Evolutionary conservation across 1,140 invertebrate species (phyloP).

Genomic region (Drosophila athabasca): DNA sequence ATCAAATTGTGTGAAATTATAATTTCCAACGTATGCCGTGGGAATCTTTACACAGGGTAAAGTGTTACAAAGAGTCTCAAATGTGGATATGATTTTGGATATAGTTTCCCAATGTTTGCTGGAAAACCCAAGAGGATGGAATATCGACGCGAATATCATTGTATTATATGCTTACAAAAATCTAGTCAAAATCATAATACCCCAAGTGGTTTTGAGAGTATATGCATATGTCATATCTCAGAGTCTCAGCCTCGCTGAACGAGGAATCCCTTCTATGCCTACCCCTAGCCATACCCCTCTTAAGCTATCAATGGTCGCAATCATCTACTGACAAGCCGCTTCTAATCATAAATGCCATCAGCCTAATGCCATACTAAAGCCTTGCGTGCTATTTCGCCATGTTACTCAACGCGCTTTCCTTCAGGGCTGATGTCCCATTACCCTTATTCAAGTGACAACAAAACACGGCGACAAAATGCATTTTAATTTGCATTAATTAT

Average conservation of each 20-base stretch:
- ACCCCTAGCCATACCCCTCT: background rate
- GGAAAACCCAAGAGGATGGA: too few relatives aligned
- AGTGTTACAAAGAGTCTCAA: too few relatives aligned
- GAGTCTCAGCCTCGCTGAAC: slow-evolving; percentile 13
- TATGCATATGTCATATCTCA: background rate
- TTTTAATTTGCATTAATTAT: slow-evolving; percentile 68
- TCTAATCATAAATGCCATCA: slow-evolving; percentile 18
- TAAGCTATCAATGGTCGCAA: slow-evolving; percentile 68
- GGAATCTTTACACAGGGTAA: background rate
- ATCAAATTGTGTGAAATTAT: too few relatives aligned
- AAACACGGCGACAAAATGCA: slow-evolving; percentile 45
- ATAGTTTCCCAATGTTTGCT: too few relatives aligned
- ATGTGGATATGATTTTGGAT: too few relatives aligned
- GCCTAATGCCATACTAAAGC: background rate
- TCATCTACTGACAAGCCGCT: slow-evolving; percentile 49
- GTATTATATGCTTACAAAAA: too few relatives aligned
- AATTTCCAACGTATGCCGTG: too few relatives aligned
- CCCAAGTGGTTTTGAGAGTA: too few relatives aligned
- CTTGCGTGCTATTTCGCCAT: slow-evolving; percentile 26
- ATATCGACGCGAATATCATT: too few relatives aligned
- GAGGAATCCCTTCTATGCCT: slow-evolving; percentile 1
- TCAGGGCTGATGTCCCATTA: background rate
- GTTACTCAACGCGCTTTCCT: background rate
- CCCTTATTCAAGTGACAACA: slow-evolving; percentile 27
- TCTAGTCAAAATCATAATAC: too few relatives aligned